Evolutionary conservation across 2,888 invertebrate genomes (phyloP).

Genomic region (Urechis unicinctus): DNA sequence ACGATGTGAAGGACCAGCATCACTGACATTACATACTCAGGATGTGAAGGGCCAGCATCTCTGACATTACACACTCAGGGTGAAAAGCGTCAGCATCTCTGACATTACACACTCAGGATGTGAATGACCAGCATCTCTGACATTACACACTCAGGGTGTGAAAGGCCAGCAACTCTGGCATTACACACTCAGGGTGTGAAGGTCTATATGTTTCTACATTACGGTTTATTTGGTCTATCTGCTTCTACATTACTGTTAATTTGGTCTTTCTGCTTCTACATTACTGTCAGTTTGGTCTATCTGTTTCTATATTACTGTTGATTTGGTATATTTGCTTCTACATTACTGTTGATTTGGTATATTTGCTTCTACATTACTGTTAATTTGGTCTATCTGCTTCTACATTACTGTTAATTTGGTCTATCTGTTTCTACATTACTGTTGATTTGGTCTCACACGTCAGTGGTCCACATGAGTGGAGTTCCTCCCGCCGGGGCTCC

Average conservation of each 20-base stretch:
- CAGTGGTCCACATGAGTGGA: conserved; percentile 21
- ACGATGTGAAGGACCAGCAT: not conserved
- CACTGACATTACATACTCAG: no score
- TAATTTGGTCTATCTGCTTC: not conserved
- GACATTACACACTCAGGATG: no score
- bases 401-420: no score
- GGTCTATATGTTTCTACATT: not conserved
- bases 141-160: no score
- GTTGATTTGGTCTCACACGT: conserved; percentile 12
- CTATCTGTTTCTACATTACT: no score
- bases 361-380: not conserved
- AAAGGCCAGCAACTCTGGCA: no score
- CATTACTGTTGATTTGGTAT: not conserved
- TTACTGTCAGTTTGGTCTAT: not conserved
- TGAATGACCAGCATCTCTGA: no score
- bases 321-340: not conserved
- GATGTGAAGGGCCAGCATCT: no score
- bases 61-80: no score
- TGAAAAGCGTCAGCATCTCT: no score
- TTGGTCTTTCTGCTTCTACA: not conserved
- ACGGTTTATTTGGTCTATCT: not conserved
- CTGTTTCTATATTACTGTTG: not conserved
- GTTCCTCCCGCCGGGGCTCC: conserved; percentile 14
- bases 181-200: no score
- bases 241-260: no score